Evolutionary conservation across 2,888 invertebrate species (phyloP), one percentile per base, ranked within the genome.

Genomic region (Eristalis intricaria): DNA sequence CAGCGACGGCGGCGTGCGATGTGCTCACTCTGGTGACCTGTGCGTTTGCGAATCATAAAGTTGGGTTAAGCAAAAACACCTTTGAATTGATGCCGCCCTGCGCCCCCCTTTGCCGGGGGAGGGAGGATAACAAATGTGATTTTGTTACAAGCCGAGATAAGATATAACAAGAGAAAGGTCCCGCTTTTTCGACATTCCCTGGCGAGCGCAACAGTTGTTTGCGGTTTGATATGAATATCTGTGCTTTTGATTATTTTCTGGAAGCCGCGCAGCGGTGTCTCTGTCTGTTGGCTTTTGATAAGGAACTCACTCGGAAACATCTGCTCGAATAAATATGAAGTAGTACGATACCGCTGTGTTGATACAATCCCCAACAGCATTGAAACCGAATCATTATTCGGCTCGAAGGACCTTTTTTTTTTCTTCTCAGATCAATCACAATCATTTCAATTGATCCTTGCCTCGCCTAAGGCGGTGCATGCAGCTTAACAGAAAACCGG

Each of bases 231-330:
- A 61, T 82, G 82, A 60, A 50, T n/a, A 69, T 3, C 23, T 40
- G 4, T 82, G 50, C 32, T 38, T 68, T 61, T 78, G 58, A 65
- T 70, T 58, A 64, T 64, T 71, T 78, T 82, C 74, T 79, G 58
- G 87, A 76, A 87, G 87, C 79, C 70, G 71, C 70, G 71, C 71
- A 66, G 63, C 84, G 78, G 75, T 77, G 43, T 43, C 50, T 83
- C 79, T 82, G 43, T 43, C 50, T 86, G 78, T 86, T 78, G 78
- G 43, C 2, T 86, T 70, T 70, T 78, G 86, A 86, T 86, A 86
- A 86, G 78, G 78, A 78, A 23, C 23, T 65, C 43, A 69, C 63
- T 58, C 70, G 61, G 11, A 32, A 84, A 87, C 84, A 87, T 83
- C 84, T 87, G 84, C 75, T 68, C 56, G 63, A 56, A 74, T 68